phyloP scores from a whole-genome alignment of 2,888 invertebrate genomes.

The Calliopum simillimum region DNA sequence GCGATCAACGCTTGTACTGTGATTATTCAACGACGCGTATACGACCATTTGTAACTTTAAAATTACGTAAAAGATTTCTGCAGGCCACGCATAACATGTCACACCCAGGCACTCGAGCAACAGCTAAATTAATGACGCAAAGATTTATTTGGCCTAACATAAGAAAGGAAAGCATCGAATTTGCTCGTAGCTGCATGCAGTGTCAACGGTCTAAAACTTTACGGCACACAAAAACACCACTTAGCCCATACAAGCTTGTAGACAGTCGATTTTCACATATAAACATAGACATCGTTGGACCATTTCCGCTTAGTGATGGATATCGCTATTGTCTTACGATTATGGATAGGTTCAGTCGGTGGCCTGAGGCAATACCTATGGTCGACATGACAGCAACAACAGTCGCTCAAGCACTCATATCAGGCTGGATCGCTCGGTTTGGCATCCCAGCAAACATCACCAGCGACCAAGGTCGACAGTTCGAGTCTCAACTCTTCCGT shows the following conservation, averaged over 20 bases:
- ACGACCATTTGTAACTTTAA: not conserved
- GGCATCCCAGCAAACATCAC: conserved; percentile 19
- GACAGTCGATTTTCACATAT: conserved; percentile 9
- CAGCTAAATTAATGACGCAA: not conserved
- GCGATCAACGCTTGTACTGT: not conserved
- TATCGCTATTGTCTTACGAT: too few relatives aligned
- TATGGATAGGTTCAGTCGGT: too few relatives aligned
- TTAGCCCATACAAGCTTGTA: not conserved
- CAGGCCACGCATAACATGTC: conserved; percentile 29
- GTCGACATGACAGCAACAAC: conserved; percentile 16
- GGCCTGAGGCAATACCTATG: conserved; percentile 26
- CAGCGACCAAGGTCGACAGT: conserved; percentile 23
- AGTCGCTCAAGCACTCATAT: conserved; percentile 12
- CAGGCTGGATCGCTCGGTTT: conserved; percentile 17
- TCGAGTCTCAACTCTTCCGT: conserved; percentile 22
- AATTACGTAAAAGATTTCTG: conserved; percentile 21
- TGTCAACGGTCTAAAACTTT: conserved; percentile 30
- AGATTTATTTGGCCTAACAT: not conserved
- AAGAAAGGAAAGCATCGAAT: not conserved
- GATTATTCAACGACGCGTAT: not conserved
- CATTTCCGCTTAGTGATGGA: too few relatives aligned
- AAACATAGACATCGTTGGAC: too few relatives aligned
- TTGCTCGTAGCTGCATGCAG: conserved; percentile 12
- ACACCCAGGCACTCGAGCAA: conserved; percentile 29
- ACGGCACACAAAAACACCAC: conserved; percentile 9